Evolutionary conservation across 2,113 vertebrate species (phyloP), one percentile per base, ranked within the genome.

Genomic region (Geococcyx californianus): DNA sequence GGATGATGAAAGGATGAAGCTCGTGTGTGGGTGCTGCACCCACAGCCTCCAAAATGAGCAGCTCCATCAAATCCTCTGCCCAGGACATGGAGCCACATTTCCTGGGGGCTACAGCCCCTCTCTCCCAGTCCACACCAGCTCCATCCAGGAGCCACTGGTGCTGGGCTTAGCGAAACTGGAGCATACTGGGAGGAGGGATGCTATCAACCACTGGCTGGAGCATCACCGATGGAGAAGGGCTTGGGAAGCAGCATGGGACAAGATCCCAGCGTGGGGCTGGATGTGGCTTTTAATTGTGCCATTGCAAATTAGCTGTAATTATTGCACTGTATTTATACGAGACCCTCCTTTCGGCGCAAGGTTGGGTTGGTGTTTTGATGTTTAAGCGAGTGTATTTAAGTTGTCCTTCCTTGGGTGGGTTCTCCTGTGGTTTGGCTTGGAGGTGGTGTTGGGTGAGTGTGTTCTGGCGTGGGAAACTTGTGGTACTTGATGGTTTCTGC

Each of bases 321-420:
- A 63, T 96, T 97, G 95, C 95, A 97, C 94, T 96, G 87, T 97
- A 97, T 97, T 97, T 97, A 95, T 97, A 73, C 0, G 14, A 40
- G 49, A 9, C 26, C 62, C 16, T n/a, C 3, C 31, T 51, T 60
- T 64, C 4, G 18, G 74, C 29, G 8, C 3, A 2, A 83, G 87
- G 52, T 24, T 2, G 2, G 38, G 84, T 21, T 9, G 34, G 67
- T 24, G 8, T 44, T 68, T 36, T 18, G 68, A 10, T 55, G 74
- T 89, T 42, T 28, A 49, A 36, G 13, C 0, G 29, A 47, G 18
- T 34, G 13, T 94, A 90, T 94, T 96, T 93, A 93, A 95, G 25
- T 76, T 87, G 56, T 82, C 59, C 70, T 78, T 75, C 38, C 69
- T 73, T 1, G 59, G 77, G 58, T 69, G 44, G 24, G 49, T 95